Evolutionary conservation across 92 coral and sea anemone species (phyloP).

Genomic region (Phenganax stokvisi): DNA sequence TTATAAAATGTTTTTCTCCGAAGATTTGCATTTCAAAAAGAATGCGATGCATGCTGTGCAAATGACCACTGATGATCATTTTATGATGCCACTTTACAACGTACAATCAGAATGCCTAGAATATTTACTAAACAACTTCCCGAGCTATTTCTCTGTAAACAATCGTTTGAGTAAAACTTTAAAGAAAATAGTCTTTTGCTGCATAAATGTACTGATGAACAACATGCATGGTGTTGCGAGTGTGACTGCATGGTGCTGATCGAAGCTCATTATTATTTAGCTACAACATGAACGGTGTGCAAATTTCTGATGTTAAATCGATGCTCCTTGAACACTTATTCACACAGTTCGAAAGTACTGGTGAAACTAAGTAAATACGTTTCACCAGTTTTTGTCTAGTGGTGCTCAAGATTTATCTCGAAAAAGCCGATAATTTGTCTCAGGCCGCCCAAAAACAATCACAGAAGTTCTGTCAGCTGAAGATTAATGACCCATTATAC

Average conservation of each 20-base stretch:
- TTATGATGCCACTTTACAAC: too few relatives aligned
- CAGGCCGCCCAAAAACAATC: conserved; percentile 39
- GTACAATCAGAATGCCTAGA: too few relatives aligned
- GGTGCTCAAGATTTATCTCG: conserved; percentile 1
- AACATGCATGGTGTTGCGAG: not conserved
- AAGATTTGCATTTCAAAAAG: too few relatives aligned
- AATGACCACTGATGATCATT: too few relatives aligned
- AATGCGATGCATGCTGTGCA: too few relatives aligned
- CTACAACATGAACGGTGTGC: not conserved
- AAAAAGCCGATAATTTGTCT: conserved; percentile 38
- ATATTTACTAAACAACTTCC: too few relatives aligned
- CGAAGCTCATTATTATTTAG: not conserved
- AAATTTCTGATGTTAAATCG: not conserved
- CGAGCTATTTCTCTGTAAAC: too few relatives aligned
- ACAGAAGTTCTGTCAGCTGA: conserved; percentile 27
- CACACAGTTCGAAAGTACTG: not conserved
- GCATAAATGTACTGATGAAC: not conserved
- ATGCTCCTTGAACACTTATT: not conserved
- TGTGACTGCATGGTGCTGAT: not conserved
- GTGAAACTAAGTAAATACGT: conserved; percentile 13
- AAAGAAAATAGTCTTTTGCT: too few relatives aligned
- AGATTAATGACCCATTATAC: conserved; percentile 35
- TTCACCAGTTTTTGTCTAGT: not conserved
- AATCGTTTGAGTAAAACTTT: too few relatives aligned
- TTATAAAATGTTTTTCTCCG: too few relatives aligned